Evolutionary conservation across 2,888 invertebrate species (phyloP).

Genomic region (Lagria hirta): DNA sequence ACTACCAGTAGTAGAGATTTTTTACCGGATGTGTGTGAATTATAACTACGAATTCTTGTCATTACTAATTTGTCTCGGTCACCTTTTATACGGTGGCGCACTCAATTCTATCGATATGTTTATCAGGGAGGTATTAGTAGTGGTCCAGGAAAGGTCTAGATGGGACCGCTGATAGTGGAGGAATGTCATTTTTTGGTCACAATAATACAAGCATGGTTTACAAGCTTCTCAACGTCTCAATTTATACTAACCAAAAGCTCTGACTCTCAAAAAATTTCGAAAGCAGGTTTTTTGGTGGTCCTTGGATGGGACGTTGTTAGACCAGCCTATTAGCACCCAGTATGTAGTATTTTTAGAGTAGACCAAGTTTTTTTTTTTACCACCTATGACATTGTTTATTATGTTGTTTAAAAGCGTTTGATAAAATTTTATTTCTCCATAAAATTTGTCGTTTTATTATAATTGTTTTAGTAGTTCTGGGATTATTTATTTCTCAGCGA

Average conservation of each 20-base stretch:
- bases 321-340: conserved; percentile 37
- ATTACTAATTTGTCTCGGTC: conserved; percentile 52
- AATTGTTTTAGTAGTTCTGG: conserved; percentile 36
- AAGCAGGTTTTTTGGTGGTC: background rate
- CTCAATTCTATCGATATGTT: conserved; percentile 50
- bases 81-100: conserved; percentile 49
- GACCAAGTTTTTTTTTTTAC: conserved; percentile 35
- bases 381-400: conserved; percentile 46
- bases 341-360: conserved; percentile 32
- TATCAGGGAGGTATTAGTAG: conserved; percentile 50
- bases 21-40: conserved; percentile 43
- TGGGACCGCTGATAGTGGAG: conserved; percentile 44
- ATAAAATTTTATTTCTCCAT: conserved; percentile 46
- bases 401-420: conserved; percentile 40
- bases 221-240: too few relatives aligned
- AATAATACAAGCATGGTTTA: conserved; percentile 45
- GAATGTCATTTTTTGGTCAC: conserved; percentile 49
- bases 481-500: conserved; percentile 22
- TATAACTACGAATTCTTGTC: conserved; percentile 50
- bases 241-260: too few relatives aligned
- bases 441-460: conserved; percentile 45
- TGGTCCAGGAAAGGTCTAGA: conserved; percentile 46
- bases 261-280: too few relatives aligned
- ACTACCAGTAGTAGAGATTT: conserved; percentile 2
- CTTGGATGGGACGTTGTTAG: too few relatives aligned